Evolutionary conservation across 2,888 invertebrate genomes (phyloP).

Genomic region (Lepeophtheirus nordmannii): DNA sequence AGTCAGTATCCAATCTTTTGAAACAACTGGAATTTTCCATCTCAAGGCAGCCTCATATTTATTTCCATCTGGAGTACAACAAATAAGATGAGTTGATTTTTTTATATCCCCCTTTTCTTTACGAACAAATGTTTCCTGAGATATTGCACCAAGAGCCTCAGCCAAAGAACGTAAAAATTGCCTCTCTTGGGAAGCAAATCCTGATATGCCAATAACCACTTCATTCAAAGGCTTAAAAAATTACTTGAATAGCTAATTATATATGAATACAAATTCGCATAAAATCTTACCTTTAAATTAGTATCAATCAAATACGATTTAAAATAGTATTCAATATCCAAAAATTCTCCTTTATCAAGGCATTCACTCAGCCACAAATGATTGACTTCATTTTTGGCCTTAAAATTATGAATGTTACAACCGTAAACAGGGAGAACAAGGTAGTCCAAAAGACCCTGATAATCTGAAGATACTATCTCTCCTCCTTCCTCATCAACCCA

Average conservation of each 20-base stretch:
- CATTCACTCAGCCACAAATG: constrained; percentile 60
- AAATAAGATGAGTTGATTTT: constrained; percentile 65
- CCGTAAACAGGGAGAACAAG: constrained; percentile 44
- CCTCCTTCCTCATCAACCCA: constrained; percentile 39
- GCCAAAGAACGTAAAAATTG: not conserved
- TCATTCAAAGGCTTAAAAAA: constrained; percentile 54
- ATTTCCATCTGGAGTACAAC: constrained; percentile 50
- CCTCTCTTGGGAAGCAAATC: constrained; percentile 26
- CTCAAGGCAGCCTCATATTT: constrained; percentile 67
- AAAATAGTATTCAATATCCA: constrained; percentile 51
- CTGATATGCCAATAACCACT: constrained; percentile 53
- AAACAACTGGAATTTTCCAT: constrained; percentile 69
- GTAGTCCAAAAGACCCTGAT: constrained; percentile 46
- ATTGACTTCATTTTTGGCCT: constrained; percentile 48
- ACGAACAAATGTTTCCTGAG: constrained; percentile 49
- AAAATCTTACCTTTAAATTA: no score
- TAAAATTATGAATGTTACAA: constrained; percentile 36
- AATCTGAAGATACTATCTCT: constrained; percentile 38
- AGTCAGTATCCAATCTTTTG: constrained; percentile 54
- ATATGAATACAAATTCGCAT: no score
- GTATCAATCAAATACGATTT: no score
- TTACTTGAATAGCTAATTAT: constrained; percentile 37
- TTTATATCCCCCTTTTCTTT: constrained; percentile 40
- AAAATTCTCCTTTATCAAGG: constrained; percentile 41
- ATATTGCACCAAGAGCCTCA: not conserved